Evolutionary conservation across 2,888 invertebrate species (phyloP).

Genomic region (Magallana nippona): DNA sequence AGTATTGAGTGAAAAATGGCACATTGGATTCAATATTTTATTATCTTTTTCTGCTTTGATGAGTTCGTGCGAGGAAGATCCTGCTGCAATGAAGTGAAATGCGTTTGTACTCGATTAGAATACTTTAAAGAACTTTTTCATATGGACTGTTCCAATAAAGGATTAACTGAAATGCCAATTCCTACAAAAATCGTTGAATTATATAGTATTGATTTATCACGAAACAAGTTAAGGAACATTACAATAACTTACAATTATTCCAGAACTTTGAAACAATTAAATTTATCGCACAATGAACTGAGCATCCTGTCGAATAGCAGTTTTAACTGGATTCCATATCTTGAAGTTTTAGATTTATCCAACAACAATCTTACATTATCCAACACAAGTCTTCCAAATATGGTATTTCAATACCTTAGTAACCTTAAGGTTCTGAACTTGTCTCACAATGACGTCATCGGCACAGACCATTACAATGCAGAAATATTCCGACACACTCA

Average conservation of each 20-base stretch:
- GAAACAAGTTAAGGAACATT: not conserved
- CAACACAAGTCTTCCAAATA: not conserved
- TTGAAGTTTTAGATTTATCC: not conserved
- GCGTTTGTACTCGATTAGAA: not conserved
- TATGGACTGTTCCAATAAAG: not conserved
- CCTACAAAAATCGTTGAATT: not conserved
- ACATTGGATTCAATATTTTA: not conserved
- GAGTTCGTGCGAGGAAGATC: not conserved
- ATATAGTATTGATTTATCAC: not conserved
- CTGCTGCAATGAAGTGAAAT: not conserved
- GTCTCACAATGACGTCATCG: not conserved
- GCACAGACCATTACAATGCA: not conserved
- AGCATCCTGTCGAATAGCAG: not conserved
- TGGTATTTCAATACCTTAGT: not conserved
- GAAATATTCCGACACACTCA: not conserved
- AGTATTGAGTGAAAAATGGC: too few species aligned
- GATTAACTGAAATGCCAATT: not conserved
- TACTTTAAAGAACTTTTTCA: not conserved
- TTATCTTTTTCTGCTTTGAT: not conserved
- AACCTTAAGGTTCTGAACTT: not conserved
- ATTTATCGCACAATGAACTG: not conserved
- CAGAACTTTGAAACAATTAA: constrained; percentile 6
- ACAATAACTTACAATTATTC: not conserved
- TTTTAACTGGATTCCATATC: not conserved
- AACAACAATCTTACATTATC: not conserved